Evolutionary conservation across 2,113 vertebrate genomes (phyloP).

Genomic region (Poeciliopsis retropinna): DNA sequence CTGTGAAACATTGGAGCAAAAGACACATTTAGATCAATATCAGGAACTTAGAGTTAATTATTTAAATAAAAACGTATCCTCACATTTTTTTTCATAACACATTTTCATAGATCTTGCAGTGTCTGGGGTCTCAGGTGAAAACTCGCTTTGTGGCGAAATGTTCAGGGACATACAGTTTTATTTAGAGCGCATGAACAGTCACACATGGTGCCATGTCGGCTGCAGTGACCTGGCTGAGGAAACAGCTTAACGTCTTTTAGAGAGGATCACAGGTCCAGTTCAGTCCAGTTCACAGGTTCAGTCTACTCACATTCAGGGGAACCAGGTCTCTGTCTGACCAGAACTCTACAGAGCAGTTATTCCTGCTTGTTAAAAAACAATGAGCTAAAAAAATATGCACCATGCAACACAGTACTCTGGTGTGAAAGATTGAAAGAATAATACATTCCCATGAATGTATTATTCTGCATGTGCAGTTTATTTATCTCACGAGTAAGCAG

Average conservation of each 20-base stretch:
- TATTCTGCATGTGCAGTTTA: background rate
- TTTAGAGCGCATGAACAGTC: constrained; percentile 56
- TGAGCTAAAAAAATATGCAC: background rate
- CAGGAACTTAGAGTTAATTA: background rate
- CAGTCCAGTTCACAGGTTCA: constrained; percentile 13
- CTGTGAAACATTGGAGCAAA: constrained; percentile 63
- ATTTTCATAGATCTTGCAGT: background rate
- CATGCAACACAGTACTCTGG: background rate
- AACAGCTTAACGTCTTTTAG: constrained; percentile 74
- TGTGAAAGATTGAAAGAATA: background rate
- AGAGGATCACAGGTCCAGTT: constrained; percentile 57
- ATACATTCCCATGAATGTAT: background rate
- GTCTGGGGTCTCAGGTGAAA: background rate
- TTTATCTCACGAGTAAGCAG: background rate
- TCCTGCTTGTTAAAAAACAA: background rate
- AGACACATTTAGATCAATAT: background rate
- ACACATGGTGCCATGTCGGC: constrained; percentile 64
- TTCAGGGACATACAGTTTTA: constrained; percentile 50
- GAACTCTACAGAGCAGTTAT: background rate
- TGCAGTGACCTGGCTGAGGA: constrained; percentile 62
- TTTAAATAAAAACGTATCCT: background rate
- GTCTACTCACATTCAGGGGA: constrained; percentile 16
- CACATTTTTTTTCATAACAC: constrained; percentile 9
- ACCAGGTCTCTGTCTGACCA: background rate
- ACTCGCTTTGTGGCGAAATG: constrained; percentile 10